Evolutionary conservation across 53 echinoderm and acorn worm genomes (phyloP).

Genomic region (Arbacia lixula): DNA sequence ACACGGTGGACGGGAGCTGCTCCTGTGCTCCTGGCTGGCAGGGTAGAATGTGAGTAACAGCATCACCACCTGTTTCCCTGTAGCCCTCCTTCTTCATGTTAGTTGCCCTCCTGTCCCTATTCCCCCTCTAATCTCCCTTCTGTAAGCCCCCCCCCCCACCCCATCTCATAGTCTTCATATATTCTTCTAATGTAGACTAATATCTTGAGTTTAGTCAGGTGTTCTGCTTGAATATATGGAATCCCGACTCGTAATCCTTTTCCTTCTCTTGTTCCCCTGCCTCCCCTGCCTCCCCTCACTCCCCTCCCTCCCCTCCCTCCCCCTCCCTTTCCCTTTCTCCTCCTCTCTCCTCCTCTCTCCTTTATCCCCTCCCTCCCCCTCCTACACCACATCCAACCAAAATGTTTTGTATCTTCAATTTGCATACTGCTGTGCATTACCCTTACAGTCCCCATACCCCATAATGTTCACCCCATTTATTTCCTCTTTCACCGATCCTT

Average conservation of each 20-base stretch:
- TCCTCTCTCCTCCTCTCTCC: background rate
- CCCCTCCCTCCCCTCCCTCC: slow-evolving; percentile 6
- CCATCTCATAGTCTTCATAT: background rate
- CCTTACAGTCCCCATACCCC: no score
- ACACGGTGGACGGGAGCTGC: slow-evolving; percentile 55
- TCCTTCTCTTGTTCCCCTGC: no score
- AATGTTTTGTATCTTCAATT: no score
- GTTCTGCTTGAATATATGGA: no score
- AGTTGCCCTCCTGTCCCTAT: background rate
- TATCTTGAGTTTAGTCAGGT: no score
- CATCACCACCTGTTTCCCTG: background rate
- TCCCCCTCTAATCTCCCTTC: background rate
- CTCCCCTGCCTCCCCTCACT: slow-evolving; percentile 14
- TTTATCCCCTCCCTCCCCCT: slow-evolving; percentile 12
- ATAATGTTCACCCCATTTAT: no score
- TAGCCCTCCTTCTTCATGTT: no score
- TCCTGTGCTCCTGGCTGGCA: slow-evolving; percentile 50
- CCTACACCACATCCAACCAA: no score
- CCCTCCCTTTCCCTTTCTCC: background rate
- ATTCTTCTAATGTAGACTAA: no score
- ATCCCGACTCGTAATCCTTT: no score
- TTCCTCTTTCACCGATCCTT: no score
- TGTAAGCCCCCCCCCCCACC: background rate
- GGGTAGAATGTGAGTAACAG: slow-evolving; percentile 33
- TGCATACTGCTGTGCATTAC: no score